Evolutionary conservation across 2,888 invertebrate genomes (phyloP).

Genomic region (Seira musarum): DNA sequence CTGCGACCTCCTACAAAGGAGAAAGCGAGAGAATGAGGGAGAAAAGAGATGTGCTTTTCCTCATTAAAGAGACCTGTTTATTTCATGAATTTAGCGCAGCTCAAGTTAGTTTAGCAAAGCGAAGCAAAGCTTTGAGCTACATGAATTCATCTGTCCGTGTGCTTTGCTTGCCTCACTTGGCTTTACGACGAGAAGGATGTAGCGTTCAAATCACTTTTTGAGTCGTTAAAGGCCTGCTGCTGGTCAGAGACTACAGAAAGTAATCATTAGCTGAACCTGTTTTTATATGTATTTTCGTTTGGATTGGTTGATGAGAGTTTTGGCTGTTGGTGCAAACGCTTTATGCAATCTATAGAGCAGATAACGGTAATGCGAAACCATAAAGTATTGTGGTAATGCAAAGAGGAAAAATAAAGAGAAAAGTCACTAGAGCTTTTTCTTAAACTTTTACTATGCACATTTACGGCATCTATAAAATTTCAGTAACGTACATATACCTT

Average conservation of each 20-base stretch:
- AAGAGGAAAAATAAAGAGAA: background rate
- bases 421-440: conserved; percentile 9
- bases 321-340: background rate
- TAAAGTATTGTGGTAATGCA: background rate
- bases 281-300: background rate
- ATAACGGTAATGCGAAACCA: background rate
- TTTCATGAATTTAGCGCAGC: background rate
- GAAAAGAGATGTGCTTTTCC: background rate
- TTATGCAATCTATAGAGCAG: background rate
- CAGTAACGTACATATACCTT: conserved; percentile 23
- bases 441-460: background rate
- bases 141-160: background rate
- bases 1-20: background rate
- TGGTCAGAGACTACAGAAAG: background rate
- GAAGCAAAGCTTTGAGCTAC: too few relatives aligned
- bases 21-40: background rate
- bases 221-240: background rate
- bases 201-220: background rate
- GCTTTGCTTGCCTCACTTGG: background rate
- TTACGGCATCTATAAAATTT: conserved; percentile 1
- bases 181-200: background rate
- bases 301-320: background rate
- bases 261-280: background rate
- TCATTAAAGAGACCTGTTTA: conserved; percentile 2
- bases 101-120: too few relatives aligned